phyloP scores from a whole-genome alignment of 2,888 invertebrate genomes.

The Cheilosia variabilis region DNA sequence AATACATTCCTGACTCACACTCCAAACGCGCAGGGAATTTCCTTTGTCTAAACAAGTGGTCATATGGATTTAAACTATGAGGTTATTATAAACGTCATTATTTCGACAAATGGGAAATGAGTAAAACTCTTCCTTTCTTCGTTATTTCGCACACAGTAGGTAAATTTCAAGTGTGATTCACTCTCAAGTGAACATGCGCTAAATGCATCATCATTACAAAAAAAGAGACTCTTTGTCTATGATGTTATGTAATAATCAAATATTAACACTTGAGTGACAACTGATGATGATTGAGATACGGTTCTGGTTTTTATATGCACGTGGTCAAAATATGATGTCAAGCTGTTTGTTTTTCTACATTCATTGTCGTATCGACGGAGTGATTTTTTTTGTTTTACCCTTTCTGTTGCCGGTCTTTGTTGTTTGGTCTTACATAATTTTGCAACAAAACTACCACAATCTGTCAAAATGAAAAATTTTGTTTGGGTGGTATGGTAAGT shows the following conservation, averaged over 20 bases:
- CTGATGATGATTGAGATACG: slow-evolving; percentile 17
- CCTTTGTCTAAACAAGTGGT: slow-evolving; percentile 20
- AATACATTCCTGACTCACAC: slow-evolving; percentile 5
- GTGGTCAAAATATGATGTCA: neutral
- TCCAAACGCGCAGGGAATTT: neutral
- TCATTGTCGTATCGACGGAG: neutral
- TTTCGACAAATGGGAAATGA: neutral
- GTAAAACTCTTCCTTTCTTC: slow-evolving; percentile 7
- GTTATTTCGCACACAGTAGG: neutral
- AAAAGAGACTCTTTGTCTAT: slow-evolving; percentile 7
- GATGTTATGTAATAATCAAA: slow-evolving; percentile 20
- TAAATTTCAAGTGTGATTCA: slow-evolving; percentile 8
- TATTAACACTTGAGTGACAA: slow-evolving; percentile 14
- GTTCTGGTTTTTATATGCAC: slow-evolving; percentile 1
- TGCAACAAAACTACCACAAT: slow-evolving; percentile 34
- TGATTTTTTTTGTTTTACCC: neutral
- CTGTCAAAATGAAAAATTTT: slow-evolving; percentile 31
- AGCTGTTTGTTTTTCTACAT: neutral
- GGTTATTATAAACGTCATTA: slow-evolving; percentile 12
- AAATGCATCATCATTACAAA: neutral
- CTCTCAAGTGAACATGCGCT: slow-evolving; percentile 1
- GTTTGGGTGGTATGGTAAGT: neutral
- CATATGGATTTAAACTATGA: neutral
- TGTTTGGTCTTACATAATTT: slow-evolving; percentile 22
- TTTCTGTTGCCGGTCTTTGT: neutral